These are phyloP conservation scores for Harpagoxenus sublaevis DNA, from an alignment of 2,888 invertebrate genomes.

Conservation along the genomic window DNA sequence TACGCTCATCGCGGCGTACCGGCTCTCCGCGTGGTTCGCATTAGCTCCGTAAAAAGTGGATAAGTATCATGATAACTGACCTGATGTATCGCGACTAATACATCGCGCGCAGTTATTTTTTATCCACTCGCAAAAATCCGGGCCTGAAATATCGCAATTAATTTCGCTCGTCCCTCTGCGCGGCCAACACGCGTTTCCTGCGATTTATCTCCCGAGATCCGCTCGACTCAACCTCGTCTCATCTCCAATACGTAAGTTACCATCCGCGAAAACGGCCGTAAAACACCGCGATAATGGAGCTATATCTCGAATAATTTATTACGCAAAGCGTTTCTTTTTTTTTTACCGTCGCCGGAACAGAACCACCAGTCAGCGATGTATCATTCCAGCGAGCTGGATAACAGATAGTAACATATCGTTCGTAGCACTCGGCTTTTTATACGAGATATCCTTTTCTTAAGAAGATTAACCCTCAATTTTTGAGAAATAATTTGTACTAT, in stretches of 20 bases:
- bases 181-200: background rate
- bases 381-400: background rate
- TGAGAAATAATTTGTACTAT: background rate
- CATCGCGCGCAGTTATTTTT: constrained; percentile 37
- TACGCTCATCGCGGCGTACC: background rate
- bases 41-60: constrained; percentile 50
- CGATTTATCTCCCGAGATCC: constrained; percentile 29
- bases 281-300: constrained; percentile 46
- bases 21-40: constrained; percentile 6
- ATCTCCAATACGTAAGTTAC: constrained; percentile 33
- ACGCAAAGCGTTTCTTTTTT: background rate
- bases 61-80: constrained; percentile 58
- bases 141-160: constrained; percentile 46
- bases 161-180: constrained; percentile 27
- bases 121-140: constrained; percentile 13
- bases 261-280: constrained; percentile 32
- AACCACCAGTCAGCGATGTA: constrained; percentile 6
- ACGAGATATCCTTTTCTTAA: background rate
- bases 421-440: background rate
- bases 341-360: background rate
- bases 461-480: background rate
- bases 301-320: constrained; percentile 47
- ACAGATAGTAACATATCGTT: background rate
- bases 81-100: constrained; percentile 54
- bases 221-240: constrained; percentile 15